Percentiles rank a stretch among this genome's conserved stretches.
Conservation (phyloP, 2,113 vertebrate genomes). For the Capricornis sumatraensis region DNA sequence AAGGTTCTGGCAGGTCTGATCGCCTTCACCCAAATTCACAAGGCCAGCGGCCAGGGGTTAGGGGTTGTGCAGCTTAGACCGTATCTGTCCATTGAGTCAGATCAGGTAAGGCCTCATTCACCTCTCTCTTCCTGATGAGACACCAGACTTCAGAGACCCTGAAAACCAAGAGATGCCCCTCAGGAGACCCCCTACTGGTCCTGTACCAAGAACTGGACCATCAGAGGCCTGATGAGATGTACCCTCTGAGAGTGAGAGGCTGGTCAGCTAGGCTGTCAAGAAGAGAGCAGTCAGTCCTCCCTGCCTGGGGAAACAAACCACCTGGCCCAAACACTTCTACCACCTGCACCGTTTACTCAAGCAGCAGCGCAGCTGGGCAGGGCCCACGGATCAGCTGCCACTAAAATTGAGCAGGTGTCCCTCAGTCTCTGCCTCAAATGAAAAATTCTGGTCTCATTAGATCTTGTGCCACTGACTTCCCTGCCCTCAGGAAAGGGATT, state of each 20-base stretch:
- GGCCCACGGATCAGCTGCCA: not conserved
- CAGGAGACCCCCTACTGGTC: not conserved
- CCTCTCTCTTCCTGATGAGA: not conserved
- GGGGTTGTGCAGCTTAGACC: not conserved
- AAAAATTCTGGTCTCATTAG: constrained; percentile 40
- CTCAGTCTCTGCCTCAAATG: not conserved
- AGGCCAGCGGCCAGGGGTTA: not conserved
- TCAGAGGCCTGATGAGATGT: not conserved
- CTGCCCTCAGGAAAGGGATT: not conserved
- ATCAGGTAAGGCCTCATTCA: not conserved
- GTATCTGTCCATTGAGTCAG: not conserved
- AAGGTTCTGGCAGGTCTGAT: not conserved
- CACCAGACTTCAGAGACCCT: not conserved
- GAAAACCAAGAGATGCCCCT: not conserved
- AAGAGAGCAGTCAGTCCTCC: not conserved
- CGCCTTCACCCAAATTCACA: not conserved
- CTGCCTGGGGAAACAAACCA: not conserved
- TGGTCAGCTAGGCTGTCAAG: not conserved
- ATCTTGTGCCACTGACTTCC: not conserved
- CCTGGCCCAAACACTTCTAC: not conserved
- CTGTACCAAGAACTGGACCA: not conserved
- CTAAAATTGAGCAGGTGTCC: not conserved
- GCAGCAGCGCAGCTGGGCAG: not conserved
- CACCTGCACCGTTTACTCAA: not conserved
- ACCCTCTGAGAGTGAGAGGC: not conserved